These are phyloP conservation scores for Drosophila lacicola DNA, from an alignment of 2,888 invertebrate species.

Conservation along the genomic window DNA sequence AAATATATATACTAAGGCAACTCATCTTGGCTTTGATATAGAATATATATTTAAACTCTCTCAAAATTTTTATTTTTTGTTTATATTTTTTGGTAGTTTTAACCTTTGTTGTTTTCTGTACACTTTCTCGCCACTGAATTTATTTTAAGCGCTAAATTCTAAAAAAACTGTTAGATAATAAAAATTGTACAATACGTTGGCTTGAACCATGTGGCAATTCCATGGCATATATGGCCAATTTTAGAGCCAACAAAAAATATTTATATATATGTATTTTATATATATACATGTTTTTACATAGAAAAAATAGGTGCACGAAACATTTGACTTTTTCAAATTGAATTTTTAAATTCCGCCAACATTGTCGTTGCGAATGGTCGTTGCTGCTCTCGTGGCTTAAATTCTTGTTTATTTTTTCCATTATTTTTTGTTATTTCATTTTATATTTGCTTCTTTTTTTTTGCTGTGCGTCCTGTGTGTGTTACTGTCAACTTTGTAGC, in stretches of 20 bases:
- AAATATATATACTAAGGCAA: no score
- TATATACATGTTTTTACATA: background rate
- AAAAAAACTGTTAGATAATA: slow-evolving; percentile 30
- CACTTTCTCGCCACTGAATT: background rate
- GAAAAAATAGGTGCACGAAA: slow-evolving; percentile 30
- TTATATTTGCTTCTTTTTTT: background rate
- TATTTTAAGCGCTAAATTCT: slow-evolving; percentile 15
- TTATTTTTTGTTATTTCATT: slow-evolving; percentile 2
- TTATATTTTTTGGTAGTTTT: background rate
- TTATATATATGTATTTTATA: background rate
- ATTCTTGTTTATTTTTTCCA: background rate
- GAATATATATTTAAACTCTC: no score
- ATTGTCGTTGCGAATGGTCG: slow-evolving; percentile 29
- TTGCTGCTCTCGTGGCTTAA: slow-evolving; percentile 31
- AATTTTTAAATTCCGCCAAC: slow-evolving; percentile 67
- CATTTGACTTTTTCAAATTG: slow-evolving; percentile 61
- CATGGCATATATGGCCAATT: slow-evolving; percentile 41
- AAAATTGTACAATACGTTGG: slow-evolving; percentile 34
- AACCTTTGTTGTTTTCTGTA: background rate
- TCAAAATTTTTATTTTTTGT: background rate
- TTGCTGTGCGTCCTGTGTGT: slow-evolving; percentile 23
- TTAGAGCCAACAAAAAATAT: slow-evolving; percentile 18
- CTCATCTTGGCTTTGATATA: no score
- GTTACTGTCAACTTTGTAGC: slow-evolving; percentile 63
- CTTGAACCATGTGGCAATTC: slow-evolving; percentile 22